Percentiles rank a stretch among this genome's conserved stretches.
phyloP scores from a whole-genome alignment of 2,797 vertebrate genomes.

The Sebastolobus alascanus region DNA sequence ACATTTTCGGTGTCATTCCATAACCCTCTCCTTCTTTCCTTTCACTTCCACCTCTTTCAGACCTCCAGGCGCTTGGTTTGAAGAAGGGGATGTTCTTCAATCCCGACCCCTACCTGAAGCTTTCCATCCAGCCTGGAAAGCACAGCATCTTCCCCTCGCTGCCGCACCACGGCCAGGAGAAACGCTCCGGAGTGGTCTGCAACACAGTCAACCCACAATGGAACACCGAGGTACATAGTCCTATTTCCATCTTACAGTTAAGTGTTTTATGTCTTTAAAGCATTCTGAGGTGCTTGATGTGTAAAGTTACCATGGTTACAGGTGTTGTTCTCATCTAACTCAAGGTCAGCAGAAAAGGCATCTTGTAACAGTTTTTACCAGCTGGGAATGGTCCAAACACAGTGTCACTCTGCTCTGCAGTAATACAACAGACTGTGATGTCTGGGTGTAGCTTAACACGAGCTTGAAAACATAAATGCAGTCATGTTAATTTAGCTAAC shows the following conservation, averaged over 20 bases:
- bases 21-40: neutral
- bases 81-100: conserved; percentile 99
- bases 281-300: no score
- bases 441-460: no score
- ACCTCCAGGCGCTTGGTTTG: conserved; percentile 94
- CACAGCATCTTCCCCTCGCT: conserved; percentile 97
- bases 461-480: no score
- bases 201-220: conserved; percentile 96
- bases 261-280: no score
- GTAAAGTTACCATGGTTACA: neutral
- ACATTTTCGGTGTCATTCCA: neutral
- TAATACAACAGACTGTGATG: no score
- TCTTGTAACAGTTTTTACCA: no score
- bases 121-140: conserved; percentile 97
- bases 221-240: conserved; percentile 80
- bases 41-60: conserved; percentile 70
- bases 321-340: no score
- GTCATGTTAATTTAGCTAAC: no score
- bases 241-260: neutral
- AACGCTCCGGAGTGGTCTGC: conserved; percentile 92
- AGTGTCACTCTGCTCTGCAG: no score
- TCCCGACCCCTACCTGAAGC: conserved; percentile 97
- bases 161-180: conserved; percentile 97
- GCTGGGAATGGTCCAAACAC: no score
- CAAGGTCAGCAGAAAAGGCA: no score